These are phyloP conservation scores for Drosophila pseudotakahashii DNA, from an alignment of 2,888 invertebrate genomes.

Conservation along the genomic window DNA sequence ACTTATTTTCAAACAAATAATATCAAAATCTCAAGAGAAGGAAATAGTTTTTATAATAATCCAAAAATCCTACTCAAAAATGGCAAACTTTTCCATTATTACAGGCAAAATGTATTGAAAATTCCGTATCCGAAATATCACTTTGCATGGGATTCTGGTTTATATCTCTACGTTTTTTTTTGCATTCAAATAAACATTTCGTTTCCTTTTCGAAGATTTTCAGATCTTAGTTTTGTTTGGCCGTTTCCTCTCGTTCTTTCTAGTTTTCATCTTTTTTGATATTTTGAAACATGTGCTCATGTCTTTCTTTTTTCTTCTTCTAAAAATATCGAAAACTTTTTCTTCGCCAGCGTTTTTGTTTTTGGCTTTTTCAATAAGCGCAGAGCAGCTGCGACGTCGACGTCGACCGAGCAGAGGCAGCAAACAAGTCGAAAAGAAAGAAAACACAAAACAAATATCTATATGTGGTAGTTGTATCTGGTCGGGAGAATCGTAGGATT, in stretches of 20 bases:
- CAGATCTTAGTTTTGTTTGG: slow-evolving; percentile 12
- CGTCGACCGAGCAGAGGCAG: slow-evolving; percentile 18
- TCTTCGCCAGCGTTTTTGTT: slow-evolving; percentile 23
- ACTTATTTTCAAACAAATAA: background rate
- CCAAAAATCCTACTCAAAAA: background rate
- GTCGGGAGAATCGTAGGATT: slow-evolving; percentile 17
- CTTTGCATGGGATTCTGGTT: slow-evolving; percentile 31
- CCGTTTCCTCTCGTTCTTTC: slow-evolving; percentile 25
- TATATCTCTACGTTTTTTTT: slow-evolving; percentile 33
- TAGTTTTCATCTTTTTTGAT: slow-evolving; percentile 62
- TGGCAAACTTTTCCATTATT: background rate
- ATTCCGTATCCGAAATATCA: slow-evolving; percentile 3
- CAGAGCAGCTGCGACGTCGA: slow-evolving; percentile 34
- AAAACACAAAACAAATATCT: slow-evolving; percentile 40
- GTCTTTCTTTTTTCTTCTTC: slow-evolving; percentile 42
- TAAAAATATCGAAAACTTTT: slow-evolving; percentile 61
- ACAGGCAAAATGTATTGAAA: slow-evolving; percentile 1
- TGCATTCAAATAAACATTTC: slow-evolving; percentile 30
- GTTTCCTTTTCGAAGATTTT: slow-evolving; percentile 27
- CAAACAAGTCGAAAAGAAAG: slow-evolving; percentile 53
- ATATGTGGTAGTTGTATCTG: slow-evolving; percentile 20
- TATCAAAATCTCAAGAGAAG: too few species aligned
- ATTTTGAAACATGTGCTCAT: slow-evolving; percentile 75
- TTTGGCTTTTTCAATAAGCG: slow-evolving; percentile 40
- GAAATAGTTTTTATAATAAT: too few species aligned